phyloP scores from a whole-genome alignment of 92 coral and sea anemone species.

The Zoanthus sociatus region DNA sequence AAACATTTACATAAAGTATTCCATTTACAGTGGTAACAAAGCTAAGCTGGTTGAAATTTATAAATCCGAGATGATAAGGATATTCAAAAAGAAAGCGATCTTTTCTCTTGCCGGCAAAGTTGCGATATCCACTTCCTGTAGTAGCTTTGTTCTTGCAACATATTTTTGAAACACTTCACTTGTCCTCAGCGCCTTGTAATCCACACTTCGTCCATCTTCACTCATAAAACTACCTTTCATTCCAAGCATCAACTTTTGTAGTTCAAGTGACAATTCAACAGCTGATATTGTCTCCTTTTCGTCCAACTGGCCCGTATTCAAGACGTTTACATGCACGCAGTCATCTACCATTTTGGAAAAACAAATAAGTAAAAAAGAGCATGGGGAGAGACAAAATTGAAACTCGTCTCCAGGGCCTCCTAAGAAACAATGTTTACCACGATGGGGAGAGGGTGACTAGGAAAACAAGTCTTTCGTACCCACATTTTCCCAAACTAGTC shows the following conservation, averaged over 20 bases:
- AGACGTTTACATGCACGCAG: slow-evolving; percentile 1
- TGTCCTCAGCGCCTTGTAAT: slow-evolving; percentile 67
- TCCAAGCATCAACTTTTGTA: slow-evolving; percentile 83
- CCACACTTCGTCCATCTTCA: slow-evolving; percentile 81
- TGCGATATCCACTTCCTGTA: slow-evolving; percentile 56
- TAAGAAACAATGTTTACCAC: too few relatives aligned
- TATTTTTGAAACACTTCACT: slow-evolving; percentile 82
- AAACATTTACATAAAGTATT: too few relatives aligned
- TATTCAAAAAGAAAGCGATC: slow-evolving; percentile 89
- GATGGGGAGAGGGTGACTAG: too few relatives aligned
- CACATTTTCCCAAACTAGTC: too few relatives aligned
- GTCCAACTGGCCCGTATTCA: slow-evolving; percentile 39
- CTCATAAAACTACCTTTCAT: slow-evolving; percentile 86
- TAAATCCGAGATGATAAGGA: slow-evolving; percentile 46
- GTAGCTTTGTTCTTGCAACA: slow-evolving; percentile 56
- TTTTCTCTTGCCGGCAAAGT: slow-evolving; percentile 65
- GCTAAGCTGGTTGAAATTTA: background rate
- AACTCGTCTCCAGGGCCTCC: too few relatives aligned
- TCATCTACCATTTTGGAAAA: slow-evolving; percentile 10
- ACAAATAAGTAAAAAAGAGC: too few relatives aligned
- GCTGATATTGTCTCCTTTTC: slow-evolving; percentile 43
- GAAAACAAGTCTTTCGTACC: too few relatives aligned
- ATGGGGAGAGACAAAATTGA: too few relatives aligned
- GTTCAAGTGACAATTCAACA: slow-evolving; percentile 70
- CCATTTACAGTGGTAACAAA: background rate